phyloP scores from a whole-genome alignment of 2,888 invertebrate species.

The Lithosia quadra region DNA sequence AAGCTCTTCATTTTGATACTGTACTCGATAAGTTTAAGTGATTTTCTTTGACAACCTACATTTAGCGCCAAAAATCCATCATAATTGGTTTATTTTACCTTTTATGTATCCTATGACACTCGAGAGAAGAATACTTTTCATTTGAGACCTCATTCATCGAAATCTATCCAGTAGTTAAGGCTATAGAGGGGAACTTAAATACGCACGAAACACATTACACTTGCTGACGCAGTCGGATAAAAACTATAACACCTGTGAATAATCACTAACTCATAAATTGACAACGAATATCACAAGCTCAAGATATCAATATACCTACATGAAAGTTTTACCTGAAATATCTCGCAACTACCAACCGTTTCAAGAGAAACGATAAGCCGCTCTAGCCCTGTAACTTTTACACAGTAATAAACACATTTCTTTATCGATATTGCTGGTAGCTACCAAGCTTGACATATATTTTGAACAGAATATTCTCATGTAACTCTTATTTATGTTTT shows the following conservation, averaged over 20 bases:
- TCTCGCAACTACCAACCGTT: conserved; percentile 24
- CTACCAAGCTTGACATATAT: conserved; percentile 14
- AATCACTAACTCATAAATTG: not conserved
- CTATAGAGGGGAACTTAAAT: no score
- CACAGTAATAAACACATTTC: conserved; percentile 31
- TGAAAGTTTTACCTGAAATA: conserved; percentile 29
- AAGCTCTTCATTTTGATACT: no score
- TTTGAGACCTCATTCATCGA: no score
- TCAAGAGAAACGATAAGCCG: conserved; percentile 11
- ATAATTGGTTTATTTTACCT: no score
- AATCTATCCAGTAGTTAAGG: no score
- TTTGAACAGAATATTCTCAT: not conserved
- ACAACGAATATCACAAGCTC: conserved; percentile 24
- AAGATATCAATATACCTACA: conserved; percentile 20
- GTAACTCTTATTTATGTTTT: conserved; percentile 3
- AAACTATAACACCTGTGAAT: not conserved
- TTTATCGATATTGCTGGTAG: conserved; percentile 28
- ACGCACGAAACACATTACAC: no score
- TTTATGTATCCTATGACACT: no score
- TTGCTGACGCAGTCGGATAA: no score
- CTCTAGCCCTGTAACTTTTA: conserved; percentile 32
- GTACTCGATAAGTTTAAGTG: no score
- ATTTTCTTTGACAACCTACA: no score
- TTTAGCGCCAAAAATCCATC: no score
- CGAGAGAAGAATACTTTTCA: no score